A percentile compares a stretch with the other conserved stretches of the same genome.
Conservation (phyloP, 2,113 vertebrate species). For the Sisor rabdophorus region DNA sequence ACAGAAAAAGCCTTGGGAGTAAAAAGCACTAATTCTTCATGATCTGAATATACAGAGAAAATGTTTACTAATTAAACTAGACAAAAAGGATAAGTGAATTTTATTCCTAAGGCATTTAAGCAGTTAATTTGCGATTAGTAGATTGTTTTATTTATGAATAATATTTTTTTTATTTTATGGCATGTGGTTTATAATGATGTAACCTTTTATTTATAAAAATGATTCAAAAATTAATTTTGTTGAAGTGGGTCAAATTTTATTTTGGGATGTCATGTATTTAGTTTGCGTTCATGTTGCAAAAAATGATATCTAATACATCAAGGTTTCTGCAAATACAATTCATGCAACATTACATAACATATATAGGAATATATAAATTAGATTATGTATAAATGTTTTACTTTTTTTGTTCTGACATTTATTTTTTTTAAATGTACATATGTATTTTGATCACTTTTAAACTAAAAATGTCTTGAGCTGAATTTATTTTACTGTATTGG, state of each 20-base stretch:
- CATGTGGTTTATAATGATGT: slow-evolving; percentile 36
- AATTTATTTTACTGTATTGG: slow-evolving; percentile 76
- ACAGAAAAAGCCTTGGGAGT: slow-evolving; percentile 15
- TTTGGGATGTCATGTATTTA: slow-evolving; percentile 26
- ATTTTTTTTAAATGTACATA: slow-evolving; percentile 73
- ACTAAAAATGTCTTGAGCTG: slow-evolving; percentile 76
- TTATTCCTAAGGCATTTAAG: slow-evolving; percentile 36
- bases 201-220: slow-evolving; percentile 47
- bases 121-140: slow-evolving; percentile 35
- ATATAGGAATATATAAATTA: slow-evolving; percentile 54
- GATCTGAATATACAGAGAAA: slow-evolving; percentile 30
- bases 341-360: slow-evolving; percentile 69
- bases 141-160: slow-evolving; percentile 49
- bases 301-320: slow-evolving; percentile 59
- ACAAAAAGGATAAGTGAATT: slow-evolving; percentile 26
- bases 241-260: slow-evolving; percentile 17
- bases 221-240: slow-evolving; percentile 35
- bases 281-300: slow-evolving; percentile 28
- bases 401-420: slow-evolving; percentile 69
- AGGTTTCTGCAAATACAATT: slow-evolving; percentile 66
- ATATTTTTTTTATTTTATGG: slow-evolving; percentile 31
- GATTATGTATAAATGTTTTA: slow-evolving; percentile 53
- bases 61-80: slow-evolving; percentile 46
- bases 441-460: slow-evolving; percentile 81
- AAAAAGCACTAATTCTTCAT: neutral